These are phyloP conservation scores for Torymus auratus DNA, from an alignment of 2,888 invertebrate species.

Conservation along the genomic window DNA sequence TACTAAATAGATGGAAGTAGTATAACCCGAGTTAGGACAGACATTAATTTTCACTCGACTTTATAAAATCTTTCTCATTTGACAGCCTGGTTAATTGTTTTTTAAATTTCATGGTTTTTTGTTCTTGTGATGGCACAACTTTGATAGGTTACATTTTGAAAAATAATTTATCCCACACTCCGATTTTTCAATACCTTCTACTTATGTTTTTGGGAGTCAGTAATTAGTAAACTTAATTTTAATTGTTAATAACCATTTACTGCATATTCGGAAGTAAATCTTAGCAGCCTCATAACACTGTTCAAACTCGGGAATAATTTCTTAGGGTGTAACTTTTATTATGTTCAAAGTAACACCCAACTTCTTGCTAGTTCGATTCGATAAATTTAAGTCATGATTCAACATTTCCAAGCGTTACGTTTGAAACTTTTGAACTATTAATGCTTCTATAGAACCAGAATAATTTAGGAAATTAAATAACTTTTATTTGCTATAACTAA, in stretches of 20 bases:
- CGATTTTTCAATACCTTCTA: too few relatives aligned
- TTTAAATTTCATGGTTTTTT: too few relatives aligned
- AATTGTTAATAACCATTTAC: not conserved
- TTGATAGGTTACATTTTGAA: too few relatives aligned
- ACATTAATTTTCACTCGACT: too few relatives aligned
- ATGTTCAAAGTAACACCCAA: constrained; percentile 10
- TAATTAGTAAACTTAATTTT: not conserved
- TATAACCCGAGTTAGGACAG: too few relatives aligned
- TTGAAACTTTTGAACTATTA: constrained; percentile 18
- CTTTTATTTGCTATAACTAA: too few relatives aligned
- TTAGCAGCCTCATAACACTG: not conserved
- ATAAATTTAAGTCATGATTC: constrained; percentile 26
- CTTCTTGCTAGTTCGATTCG: constrained; percentile 23
- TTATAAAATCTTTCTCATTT: too few relatives aligned
- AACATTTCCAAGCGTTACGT: constrained; percentile 2
- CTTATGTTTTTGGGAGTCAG: too few relatives aligned
- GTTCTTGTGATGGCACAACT: too few relatives aligned
- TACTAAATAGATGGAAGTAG: too few relatives aligned
- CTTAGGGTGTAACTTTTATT: constrained; percentile 11
- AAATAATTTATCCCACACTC: too few relatives aligned
- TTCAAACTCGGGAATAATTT: constrained; percentile 2
- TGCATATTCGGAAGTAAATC: not conserved
- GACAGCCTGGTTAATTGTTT: too few relatives aligned
- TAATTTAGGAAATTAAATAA: constrained; percentile 7
- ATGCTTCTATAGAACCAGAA: not conserved